Evolutionary conservation across 2,797 vertebrate genomes (phyloP), one percentile per base, ranked within the genome.

Genomic region (Anguilla pacifica): DNA sequence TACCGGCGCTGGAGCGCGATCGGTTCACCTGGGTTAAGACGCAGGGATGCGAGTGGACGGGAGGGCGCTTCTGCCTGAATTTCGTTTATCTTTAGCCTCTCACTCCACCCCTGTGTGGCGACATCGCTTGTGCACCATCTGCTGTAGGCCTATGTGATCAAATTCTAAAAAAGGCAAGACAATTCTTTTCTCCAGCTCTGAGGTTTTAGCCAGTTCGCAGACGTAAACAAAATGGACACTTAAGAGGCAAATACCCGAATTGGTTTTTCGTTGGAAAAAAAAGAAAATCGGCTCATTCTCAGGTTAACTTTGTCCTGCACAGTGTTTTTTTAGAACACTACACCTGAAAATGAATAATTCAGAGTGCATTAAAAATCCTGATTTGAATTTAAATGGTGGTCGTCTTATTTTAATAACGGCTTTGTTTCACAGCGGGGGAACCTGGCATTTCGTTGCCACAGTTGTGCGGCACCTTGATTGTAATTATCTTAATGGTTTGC

Each of bases 311-410:
- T 19, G 9, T 70, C 64, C 39, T 67, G 39, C 43, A 39, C n/a
- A 11, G n/a, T 6, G 39, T 15, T 49, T 57, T 51, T 39, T 25
- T 77, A 86, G 74, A 57, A 28, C n/a, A 28, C n/a, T 55, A 35
- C 85, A 15, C 31, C 39, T 35, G 11, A 79, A 86, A 86, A 72
- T 39, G 57, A 79, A 77, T 86, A 79, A 86, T 39, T 39, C 64
- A 39, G 25, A 85, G 17, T 6, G 46, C 59, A 67, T 86, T 51
- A 74, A 74, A 86, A 19, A 25, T 86, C 43, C 61, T 19, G 43
- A 46, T 74, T 84, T 55, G 49, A 35, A 59, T 57, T 86, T 77
- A 55, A 72, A 57, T 57, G 28, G 49, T 39, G 19, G 28, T 86
- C 31, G 31, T 67, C 85, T 53, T 86, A 72, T 25, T 25, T n/a